Conservation (phyloP, 2,888 invertebrate species). For the Clitarchus hookeri region DNA sequence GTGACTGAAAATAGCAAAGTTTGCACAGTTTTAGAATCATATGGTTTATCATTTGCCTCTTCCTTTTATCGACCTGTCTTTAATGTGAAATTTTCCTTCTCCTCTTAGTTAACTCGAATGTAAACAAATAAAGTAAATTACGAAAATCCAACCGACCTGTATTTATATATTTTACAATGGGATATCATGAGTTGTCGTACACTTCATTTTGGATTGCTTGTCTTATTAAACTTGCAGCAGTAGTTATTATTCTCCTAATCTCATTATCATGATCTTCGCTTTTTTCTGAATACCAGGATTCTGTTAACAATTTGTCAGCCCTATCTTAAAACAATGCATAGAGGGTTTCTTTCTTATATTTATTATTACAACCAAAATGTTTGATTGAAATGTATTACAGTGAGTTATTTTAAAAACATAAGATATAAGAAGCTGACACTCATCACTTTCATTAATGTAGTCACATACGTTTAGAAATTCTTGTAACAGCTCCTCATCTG, state of each 20-base stretch:
- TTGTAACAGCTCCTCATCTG: not conserved
- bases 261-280: not conserved
- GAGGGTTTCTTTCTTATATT: not conserved
- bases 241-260: not conserved
- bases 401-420: not conserved
- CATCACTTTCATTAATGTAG: conserved; percentile 12
- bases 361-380: not conserved
- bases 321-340: not conserved
- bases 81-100: not conserved
- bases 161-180: not conserved
- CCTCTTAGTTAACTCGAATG: too few species aligned
- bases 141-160: not conserved
- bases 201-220: conserved; percentile 10
- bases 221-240: conserved; percentile 9
- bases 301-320: not conserved
- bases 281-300: not conserved
- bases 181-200: conserved; percentile 7
- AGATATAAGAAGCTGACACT: not conserved
- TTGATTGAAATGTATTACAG: not conserved
- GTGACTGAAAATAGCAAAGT: not conserved
- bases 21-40: not conserved
- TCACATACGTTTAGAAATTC: not conserved
- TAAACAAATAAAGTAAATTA: too few species aligned
- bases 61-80: not conserved
- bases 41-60: conserved; percentile 19